Evolutionary conservation across 2,888 invertebrate species (phyloP).

Genomic region (Spodoptera picta): DNA sequence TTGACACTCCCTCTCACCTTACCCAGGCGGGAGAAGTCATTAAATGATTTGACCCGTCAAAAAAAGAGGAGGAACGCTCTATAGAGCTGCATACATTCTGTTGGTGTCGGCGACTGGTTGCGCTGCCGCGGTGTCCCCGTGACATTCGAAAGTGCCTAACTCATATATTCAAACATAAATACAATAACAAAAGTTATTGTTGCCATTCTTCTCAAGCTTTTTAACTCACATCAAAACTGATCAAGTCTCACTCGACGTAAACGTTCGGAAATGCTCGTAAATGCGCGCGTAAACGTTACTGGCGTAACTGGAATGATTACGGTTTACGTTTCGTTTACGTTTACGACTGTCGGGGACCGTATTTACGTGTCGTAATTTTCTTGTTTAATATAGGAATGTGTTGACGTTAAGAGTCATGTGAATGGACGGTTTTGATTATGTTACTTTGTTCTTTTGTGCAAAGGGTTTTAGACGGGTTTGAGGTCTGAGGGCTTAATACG

Average conservation of each 20-base stretch:
- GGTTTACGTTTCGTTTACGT: conserved; percentile 68
- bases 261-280: conserved; percentile 61
- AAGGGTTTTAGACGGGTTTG: too few species aligned
- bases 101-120: too few species aligned
- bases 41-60: too few species aligned
- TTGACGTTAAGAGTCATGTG: conserved; percentile 26
- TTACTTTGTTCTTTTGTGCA: too few species aligned
- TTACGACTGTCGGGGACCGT: conserved; percentile 61
- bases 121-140: too few species aligned
- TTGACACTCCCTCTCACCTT: too few species aligned
- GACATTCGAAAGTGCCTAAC: too few species aligned
- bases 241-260: conserved; percentile 46
- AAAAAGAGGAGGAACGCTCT: too few species aligned
- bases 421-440: conserved; percentile 10
- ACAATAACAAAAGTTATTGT: conserved; percentile 21
- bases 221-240: conserved; percentile 44
- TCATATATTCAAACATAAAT: too few species aligned
- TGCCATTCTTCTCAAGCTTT: conserved; percentile 14
- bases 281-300: conserved; percentile 62
- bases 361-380: conserved; percentile 62
- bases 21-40: too few species aligned
- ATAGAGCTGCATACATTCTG: too few species aligned
- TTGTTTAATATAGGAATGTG: conserved; percentile 43
- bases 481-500: too few species aligned
- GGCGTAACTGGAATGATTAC: conserved; percentile 61